These are phyloP conservation scores for Phymatocera aterrima DNA, from an alignment of 2,888 invertebrate genomes.

Conservation along the genomic window DNA sequence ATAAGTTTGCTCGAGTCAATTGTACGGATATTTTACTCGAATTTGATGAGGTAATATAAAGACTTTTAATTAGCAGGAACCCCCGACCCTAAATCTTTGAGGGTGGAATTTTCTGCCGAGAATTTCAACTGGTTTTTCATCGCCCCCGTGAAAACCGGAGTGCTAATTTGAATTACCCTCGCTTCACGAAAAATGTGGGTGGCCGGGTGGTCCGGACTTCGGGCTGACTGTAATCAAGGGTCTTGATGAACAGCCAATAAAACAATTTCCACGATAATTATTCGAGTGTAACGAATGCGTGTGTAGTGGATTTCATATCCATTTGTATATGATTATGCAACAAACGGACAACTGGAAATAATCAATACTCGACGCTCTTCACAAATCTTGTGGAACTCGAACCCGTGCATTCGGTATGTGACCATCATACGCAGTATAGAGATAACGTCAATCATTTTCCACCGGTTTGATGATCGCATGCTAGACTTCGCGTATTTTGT, in stretches of 20 bases:
- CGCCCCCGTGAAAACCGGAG: constrained; percentile 26
- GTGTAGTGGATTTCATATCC: background rate
- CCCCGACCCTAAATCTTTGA: constrained; percentile 38
- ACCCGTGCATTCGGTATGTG: background rate
- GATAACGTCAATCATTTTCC: background rate
- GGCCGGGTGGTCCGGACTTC: background rate
- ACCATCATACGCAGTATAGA: background rate
- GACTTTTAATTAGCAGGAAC: constrained; percentile 42
- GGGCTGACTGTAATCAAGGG: constrained; percentile 29
- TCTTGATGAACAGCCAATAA: constrained; percentile 35
- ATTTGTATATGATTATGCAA: background rate
- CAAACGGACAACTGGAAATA: background rate
- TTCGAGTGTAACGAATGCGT: background rate
- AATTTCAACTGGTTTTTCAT: constrained; percentile 37
- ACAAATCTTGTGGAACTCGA: background rate
- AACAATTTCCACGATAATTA: constrained; percentile 22
- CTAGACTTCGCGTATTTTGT: too few relatives aligned
- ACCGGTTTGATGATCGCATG: too few relatives aligned
- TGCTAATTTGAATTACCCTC: constrained; percentile 42
- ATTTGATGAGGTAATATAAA: constrained; percentile 44
- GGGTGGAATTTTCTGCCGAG: constrained; percentile 38
- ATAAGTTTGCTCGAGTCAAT: constrained; percentile 20
- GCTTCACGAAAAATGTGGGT: constrained; percentile 39
- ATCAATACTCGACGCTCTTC: background rate
- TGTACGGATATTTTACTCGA: constrained; percentile 26